phyloP scores from a whole-genome alignment of 2,113 vertebrate species.

The Salvelinus fontinalis region DNA sequence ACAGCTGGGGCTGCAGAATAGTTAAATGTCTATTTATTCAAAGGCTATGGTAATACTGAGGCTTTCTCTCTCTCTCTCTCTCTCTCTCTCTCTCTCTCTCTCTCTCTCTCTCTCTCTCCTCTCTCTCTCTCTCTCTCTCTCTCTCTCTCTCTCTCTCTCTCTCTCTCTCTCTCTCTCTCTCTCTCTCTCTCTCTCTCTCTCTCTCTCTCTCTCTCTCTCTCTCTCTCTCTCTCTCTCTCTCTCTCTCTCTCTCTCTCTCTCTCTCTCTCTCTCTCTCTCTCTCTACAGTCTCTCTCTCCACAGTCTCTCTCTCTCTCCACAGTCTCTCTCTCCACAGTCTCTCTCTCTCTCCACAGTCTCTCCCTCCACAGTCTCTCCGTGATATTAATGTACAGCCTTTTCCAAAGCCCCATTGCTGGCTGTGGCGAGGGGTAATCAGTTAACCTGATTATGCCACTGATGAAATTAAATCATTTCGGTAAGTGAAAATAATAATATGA shows the following conservation, averaged over 20 bases:
- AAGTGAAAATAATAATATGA: conserved; percentile 76
- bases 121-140: no score
- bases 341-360: not conserved
- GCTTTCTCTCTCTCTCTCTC: not conserved
- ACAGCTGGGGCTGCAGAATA: conserved; percentile 47
- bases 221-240: not conserved
- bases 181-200: not conserved
- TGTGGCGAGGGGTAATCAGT: conserved; percentile 65
- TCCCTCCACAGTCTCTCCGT: conserved; percentile 28
- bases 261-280: conserved; percentile 26
- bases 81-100: no score
- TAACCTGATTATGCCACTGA: conserved; percentile 75
- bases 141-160: conserved; percentile 8
- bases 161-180: conserved; percentile 19
- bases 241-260: conserved; percentile 11
- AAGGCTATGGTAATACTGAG: conserved; percentile 1
- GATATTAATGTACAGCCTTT: conserved; percentile 54
- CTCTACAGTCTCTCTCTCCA: not conserved
- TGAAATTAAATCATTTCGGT: conserved; percentile 76
- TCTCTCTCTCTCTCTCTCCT: conserved; percentile 11
- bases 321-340: not conserved
- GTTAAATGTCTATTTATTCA: conserved; percentile 44
- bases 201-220: not conserved
- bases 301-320: not conserved
- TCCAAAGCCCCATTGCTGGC: conserved; percentile 58